These are phyloP conservation scores for Drosophila saltans DNA, from an alignment of 1,140 invertebrate species.

Conservation along the genomic window DNA sequence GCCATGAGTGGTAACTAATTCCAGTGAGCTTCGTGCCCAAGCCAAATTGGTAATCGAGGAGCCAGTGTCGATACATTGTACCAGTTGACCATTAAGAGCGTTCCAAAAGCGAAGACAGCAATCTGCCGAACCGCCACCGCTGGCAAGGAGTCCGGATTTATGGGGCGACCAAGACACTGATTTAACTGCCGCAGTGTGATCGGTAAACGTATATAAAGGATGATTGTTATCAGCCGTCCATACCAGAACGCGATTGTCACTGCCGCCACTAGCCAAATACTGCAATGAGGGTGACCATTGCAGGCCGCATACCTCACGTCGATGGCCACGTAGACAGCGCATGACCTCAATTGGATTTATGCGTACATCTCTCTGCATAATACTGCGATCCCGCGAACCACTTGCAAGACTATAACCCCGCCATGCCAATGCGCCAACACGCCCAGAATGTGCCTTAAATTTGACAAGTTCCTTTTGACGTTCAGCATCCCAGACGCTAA, in stretches of 20 bases:
- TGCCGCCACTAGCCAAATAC: conserved; percentile 98
- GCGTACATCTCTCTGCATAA: conserved; percentile 96
- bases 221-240: conserved; percentile 95
- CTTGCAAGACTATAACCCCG: conserved; percentile 98
- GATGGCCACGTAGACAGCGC: conserved; percentile 92
- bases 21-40: conserved; percentile 99
- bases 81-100: conserved; percentile 97
- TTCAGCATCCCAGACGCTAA: conserved; percentile 98
- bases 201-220: conserved; percentile 96
- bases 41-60: conserved; percentile 99
- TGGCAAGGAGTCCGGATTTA: conserved; percentile 98
- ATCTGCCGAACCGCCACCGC: conserved; percentile 99
- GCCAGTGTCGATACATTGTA: conserved; percentile 98
- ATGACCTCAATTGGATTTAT: conserved; percentile 89
- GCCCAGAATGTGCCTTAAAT: conserved; percentile 94
- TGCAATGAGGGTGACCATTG: conserved; percentile 99
- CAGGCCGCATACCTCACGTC: conserved; percentile 98
- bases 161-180: conserved; percentile 99
- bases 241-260: conserved; percentile 98
- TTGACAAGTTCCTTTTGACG: conserved; percentile 93
- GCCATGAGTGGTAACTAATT: conserved; percentile 98
- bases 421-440: conserved; percentile 98
- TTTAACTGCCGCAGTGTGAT: conserved; percentile 98
- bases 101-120: conserved; percentile 99
- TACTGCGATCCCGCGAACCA: conserved; percentile 96